Evolutionary conservation across 1,140 invertebrate species (phyloP), one percentile per base, ranked within the genome.

Genomic region (Parasteatoda tepidariorum): DNA sequence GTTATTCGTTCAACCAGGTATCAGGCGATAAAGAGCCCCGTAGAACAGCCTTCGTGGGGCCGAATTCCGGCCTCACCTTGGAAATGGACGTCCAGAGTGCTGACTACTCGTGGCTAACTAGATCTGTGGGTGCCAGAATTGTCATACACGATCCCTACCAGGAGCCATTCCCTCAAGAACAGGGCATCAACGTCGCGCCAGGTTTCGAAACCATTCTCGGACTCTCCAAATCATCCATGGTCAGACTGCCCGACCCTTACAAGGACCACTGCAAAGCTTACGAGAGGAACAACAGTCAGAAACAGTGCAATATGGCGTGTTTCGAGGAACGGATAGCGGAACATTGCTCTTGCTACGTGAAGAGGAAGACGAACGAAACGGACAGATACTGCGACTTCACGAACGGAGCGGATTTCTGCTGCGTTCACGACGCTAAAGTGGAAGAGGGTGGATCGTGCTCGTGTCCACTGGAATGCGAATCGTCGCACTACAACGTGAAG

Each of bases 141-240:
- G 61, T 88, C 7, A 85, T 90, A 24, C 90, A 90, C 82, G 85
- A 85, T n/a, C 84, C 87, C 24, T 86, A 87, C 18, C 82, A 86
- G 2, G 86, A 87, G 61, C 89, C 89, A 0, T 88, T 89, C 59
- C 88, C 89, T 0, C 88, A 89, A 79, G 88, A 89, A 31, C 86
- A 88, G 48, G 90, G 90, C 0, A 85, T 90, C 28, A 88, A 88
- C 22, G 83, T 90, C 7, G 71, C 87, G 0, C 89, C 89, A 0
- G 89, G 88, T 7, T 83, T 81, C 11, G 84, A 87, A 26, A 88
- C 88, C 5, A 88, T 87, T 18, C 85, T 90, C 11, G 87, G 86
- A 2, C 62, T 90, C 0, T 84, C 68, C 0, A n/a, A 24, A 33
- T 26, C 28, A 2, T 15, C 33, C 9, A 70, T 61, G 48, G 30